A percentile compares a stretch with the other conserved stretches of the same genome.
Evolutionary conservation across 2,113 vertebrate genomes (phyloP).

Genomic region (Scomber japonicus): DNA sequence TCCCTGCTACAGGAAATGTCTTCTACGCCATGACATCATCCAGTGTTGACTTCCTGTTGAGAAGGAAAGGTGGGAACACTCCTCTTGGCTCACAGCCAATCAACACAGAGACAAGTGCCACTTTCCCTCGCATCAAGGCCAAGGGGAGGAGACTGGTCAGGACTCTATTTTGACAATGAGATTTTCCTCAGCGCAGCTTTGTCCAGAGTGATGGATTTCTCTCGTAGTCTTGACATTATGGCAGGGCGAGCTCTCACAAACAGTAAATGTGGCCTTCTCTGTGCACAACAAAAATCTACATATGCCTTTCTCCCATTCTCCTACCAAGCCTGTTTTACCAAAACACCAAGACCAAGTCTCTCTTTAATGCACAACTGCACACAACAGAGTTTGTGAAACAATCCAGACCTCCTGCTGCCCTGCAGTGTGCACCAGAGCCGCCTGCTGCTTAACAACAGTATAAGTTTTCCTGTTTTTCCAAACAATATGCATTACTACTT

Average conservation of each 20-base stretch:
- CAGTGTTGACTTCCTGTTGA: constrained; percentile 90
- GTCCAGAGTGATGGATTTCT: background rate
- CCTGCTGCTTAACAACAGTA: constrained; percentile 38
- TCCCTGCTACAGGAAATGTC: constrained; percentile 90
- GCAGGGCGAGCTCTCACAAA: constrained; percentile 1
- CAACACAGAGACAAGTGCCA: constrained; percentile 85
- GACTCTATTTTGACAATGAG: constrained; percentile 80
- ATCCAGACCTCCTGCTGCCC: constrained; percentile 33
- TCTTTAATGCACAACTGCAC: constrained; percentile 1
- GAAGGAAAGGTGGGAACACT: constrained; percentile 79
- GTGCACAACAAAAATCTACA: constrained; percentile 21
- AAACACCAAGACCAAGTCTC: constrained; percentile 42
- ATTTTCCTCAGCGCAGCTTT: background rate
- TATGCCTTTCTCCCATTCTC: constrained; percentile 40
- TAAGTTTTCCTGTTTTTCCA: constrained; percentile 14
- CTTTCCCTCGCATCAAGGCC: constrained; percentile 92
- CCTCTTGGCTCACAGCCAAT: constrained; percentile 71
- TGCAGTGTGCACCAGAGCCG: constrained; percentile 22
- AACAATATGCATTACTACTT: constrained; percentile 20
- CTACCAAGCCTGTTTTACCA: constrained; percentile 30
- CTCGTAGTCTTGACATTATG: background rate
- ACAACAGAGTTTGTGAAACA: constrained; percentile 3
- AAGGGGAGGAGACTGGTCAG: constrained; percentile 89
- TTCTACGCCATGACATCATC: constrained; percentile 93
- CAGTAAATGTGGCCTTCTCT: constrained; percentile 55